Evolutionary conservation across 2,113 vertebrate species (phyloP).

Genomic region (Callipepla californica): DNA sequence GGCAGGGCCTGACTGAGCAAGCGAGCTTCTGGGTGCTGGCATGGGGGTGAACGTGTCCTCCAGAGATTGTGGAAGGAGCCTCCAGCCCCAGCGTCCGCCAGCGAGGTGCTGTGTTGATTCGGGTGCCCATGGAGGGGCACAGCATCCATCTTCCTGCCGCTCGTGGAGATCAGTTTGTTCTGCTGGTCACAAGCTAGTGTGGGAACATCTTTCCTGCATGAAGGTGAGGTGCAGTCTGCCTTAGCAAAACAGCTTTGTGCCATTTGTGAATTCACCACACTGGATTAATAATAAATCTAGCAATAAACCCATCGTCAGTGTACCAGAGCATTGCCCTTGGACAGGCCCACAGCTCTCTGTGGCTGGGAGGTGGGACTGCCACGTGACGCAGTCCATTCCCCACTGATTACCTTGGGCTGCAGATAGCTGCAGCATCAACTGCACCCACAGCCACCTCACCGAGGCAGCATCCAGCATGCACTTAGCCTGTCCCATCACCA

Average conservation of each 20-base stretch:
- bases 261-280: background rate
- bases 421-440: background rate
- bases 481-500: background rate
- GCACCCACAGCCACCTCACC: background rate
- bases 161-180: background rate
- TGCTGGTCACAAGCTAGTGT: background rate
- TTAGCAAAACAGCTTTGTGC: background rate
- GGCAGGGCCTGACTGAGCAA: conserved; percentile 34
- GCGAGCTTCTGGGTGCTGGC: conserved; percentile 27
- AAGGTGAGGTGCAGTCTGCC: background rate
- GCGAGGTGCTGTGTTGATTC: background rate
- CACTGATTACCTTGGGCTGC: background rate
- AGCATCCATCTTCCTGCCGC: background rate
- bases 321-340: background rate
- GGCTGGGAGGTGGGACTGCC: background rate
- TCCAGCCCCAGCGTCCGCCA: accelerated
- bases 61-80: background rate
- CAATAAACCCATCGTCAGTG: background rate
- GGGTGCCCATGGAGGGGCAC: background rate
- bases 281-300: background rate
- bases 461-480: background rate
- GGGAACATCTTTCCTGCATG: background rate
- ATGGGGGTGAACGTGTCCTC: background rate
- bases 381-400: conserved; percentile 4
- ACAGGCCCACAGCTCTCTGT: background rate